These are phyloP conservation scores for Ochropacha duplaris DNA, from an alignment of 2,888 invertebrate genomes.

Conservation along the genomic window DNA sequence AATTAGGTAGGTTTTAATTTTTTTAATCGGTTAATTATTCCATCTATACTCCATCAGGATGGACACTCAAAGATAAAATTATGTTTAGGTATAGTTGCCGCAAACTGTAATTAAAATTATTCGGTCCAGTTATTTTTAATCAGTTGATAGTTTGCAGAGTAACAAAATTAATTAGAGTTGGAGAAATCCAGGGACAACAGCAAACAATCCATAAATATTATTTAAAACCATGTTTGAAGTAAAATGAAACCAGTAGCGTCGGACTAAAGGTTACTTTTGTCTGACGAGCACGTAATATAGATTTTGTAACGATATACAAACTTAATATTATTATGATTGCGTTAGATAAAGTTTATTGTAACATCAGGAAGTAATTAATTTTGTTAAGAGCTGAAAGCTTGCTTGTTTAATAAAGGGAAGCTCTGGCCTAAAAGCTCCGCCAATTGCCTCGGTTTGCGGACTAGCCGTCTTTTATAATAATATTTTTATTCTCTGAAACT, in stretches of 20 bases:
- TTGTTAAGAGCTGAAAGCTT: constrained; percentile 22
- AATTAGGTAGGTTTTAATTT: too few species aligned
- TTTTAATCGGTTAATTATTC: too few species aligned
- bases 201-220: neutral
- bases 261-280: neutral
- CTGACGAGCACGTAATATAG: neutral
- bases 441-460: constrained; percentile 1
- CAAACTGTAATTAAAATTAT: neutral
- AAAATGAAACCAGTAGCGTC: neutral
- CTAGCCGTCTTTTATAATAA: neutral
- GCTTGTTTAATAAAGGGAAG: constrained; percentile 19
- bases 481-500: constrained; percentile 1
- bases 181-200: neutral
- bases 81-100: neutral
- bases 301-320: neutral
- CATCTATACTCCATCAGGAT: neutral
- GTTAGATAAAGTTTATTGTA: constrained; percentile 2
- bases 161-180: neutral
- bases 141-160: neutral
- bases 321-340: neutral
- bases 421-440: constrained; percentile 6
- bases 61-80: too few species aligned
- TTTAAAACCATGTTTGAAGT: neutral
- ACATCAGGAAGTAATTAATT: constrained; percentile 25
- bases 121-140: constrained; percentile 1